These are phyloP conservation scores for Bubo blakistoni DNA, from an alignment of 2,113 vertebrate genomes.

Conservation along the genomic window DNA sequence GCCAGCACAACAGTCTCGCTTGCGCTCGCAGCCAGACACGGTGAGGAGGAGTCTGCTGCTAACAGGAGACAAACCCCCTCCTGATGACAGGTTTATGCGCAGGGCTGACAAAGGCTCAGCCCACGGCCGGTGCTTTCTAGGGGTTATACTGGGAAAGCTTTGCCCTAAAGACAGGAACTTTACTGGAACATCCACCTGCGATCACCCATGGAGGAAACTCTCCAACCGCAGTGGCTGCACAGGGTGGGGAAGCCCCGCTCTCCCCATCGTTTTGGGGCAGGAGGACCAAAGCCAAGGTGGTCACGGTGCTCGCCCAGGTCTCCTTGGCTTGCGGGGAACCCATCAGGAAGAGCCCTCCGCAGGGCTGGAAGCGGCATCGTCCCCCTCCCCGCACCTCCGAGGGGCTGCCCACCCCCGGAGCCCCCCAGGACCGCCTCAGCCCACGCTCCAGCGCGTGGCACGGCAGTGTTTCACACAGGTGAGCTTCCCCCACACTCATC, in stretches of 20 bases:
- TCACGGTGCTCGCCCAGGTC: rapidly evolving
- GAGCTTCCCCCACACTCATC: background rate
- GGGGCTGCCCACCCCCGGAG: background rate
- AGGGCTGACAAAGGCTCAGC: background rate
- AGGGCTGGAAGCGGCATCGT: background rate
- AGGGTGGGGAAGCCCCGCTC: rapidly evolving
- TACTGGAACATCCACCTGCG: rapidly evolving
- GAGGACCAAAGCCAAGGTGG: background rate
- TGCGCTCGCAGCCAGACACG: background rate
- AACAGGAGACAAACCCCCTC: background rate
- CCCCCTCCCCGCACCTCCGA: background rate
- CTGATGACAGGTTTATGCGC: rapidly evolving
- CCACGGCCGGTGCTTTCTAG: rapidly evolving
- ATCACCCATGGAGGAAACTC: background rate
- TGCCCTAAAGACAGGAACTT: background rate
- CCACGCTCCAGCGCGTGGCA: rapidly evolving
- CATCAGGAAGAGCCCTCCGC: background rate
- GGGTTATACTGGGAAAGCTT: background rate
- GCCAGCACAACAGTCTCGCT: rapidly evolving
- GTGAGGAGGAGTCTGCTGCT: background rate
- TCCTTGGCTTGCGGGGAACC: background rate
- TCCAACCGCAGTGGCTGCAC: rapidly evolving
- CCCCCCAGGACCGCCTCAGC: background rate
- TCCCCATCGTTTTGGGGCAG: background rate
- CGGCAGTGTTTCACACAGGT: rapidly evolving